Conservation (phyloP, 53 echinoderm and acorn worm species). For the Antedon mediterranea region DNA sequence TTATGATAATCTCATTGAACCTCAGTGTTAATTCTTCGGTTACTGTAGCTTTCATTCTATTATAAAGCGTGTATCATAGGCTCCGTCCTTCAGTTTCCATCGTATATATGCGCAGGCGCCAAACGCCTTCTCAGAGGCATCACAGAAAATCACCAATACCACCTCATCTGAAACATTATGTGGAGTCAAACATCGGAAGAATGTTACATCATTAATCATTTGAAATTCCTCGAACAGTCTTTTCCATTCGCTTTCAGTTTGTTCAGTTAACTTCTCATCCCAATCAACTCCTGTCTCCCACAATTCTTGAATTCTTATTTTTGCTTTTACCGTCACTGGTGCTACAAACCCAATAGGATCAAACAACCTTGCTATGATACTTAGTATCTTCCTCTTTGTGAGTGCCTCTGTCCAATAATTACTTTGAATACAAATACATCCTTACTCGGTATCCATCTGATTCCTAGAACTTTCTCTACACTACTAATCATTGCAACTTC, state of each 20-base stretch:
- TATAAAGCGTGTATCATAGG: too few species aligned
- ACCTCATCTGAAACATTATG: not conserved
- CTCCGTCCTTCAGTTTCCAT: too few species aligned
- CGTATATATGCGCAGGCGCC: conserved; percentile 9
- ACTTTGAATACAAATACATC: not conserved
- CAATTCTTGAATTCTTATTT: conserved; percentile 23
- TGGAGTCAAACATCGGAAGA: too few species aligned
- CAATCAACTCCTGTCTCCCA: conserved; percentile 20
- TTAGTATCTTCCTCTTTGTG: conserved; percentile 12
- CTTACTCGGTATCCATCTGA: conserved; percentile 1
- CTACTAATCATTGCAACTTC: conserved; percentile 2
- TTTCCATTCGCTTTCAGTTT: not conserved
- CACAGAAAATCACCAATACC: not conserved
- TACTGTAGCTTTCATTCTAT: not conserved
- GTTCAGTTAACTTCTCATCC: too few species aligned
- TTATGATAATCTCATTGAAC: not conserved
- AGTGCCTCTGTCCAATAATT: conserved; percentile 1
- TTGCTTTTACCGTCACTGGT: conserved; percentile 18
- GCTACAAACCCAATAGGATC: conserved; percentile 39
- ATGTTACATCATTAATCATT: too few species aligned
- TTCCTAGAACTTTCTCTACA: conserved; percentile 18
- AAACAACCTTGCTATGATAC: conserved; percentile 19
- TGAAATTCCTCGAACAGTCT: conserved; percentile 1
- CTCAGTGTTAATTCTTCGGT: not conserved
- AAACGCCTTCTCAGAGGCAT: conserved; percentile 4